Evolutionary conservation across 2,797 vertebrate genomes (phyloP).

Genomic region (Sebastes minor): DNA sequence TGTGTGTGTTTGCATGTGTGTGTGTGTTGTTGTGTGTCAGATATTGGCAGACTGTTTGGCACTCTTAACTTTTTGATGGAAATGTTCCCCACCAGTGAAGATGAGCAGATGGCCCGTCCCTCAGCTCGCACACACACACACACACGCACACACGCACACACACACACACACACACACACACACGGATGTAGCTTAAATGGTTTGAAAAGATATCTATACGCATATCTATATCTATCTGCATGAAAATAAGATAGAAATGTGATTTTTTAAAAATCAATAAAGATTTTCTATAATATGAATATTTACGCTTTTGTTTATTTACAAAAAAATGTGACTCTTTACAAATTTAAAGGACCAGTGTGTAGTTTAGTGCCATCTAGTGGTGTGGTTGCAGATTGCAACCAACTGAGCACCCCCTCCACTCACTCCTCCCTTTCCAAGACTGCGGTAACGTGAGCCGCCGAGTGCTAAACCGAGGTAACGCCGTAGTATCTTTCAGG

Average conservation of each 20-base stretch:
- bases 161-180: not conserved
- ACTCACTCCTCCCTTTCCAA: no score
- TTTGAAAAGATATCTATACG: not conserved
- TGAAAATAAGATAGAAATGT: not conserved
- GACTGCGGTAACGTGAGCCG: no score
- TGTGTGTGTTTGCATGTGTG: not conserved
- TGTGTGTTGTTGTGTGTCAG: conserved; percentile 5
- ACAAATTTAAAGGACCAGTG: no score
- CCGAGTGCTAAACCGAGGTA: no score
- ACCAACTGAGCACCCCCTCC: no score
- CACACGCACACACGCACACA: no score
- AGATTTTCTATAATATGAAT: not conserved
- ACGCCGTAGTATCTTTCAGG: no score
- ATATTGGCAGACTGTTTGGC: conserved; percentile 66
- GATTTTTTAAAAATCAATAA: not conserved
- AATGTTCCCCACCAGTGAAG: conserved; percentile 62
- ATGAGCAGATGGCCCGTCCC: conserved; percentile 76
- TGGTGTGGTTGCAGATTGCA: not conserved
- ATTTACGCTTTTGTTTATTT: not conserved
- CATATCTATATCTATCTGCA: conserved; percentile 8
- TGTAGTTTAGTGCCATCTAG: not conserved
- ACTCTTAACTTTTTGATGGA: conserved; percentile 62
- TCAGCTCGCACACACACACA: conserved; percentile 2
- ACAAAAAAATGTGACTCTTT: no score
- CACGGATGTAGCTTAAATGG: conserved; percentile 1